These are phyloP conservation scores for Drosophila kanekoi DNA, from an alignment of 2,888 invertebrate species.

Conservation along the genomic window DNA sequence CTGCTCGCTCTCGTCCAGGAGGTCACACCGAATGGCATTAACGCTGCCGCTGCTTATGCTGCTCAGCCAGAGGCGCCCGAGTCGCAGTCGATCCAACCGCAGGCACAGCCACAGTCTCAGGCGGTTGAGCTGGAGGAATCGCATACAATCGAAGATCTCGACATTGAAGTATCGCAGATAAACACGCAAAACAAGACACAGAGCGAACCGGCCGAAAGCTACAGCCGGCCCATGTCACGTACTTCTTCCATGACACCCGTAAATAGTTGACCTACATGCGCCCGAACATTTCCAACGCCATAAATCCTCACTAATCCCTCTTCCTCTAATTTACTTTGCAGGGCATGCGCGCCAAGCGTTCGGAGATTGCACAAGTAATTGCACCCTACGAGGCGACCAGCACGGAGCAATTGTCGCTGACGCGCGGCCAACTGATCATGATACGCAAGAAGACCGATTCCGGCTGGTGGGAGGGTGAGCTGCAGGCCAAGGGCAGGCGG, in stretches of 20 bases:
- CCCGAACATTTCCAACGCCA: background rate
- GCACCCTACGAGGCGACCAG: constrained; percentile 97
- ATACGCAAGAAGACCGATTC: constrained; percentile 98
- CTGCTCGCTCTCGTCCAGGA: constrained; percentile 56
- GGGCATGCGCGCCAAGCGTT: constrained; percentile 90
- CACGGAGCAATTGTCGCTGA: constrained; percentile 94
- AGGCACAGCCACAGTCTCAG: constrained; percentile 32
- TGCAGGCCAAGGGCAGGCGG: constrained; percentile 95
- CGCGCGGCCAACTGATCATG: constrained; percentile 96
- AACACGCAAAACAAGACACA: constrained; percentile 84
- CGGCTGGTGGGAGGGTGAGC: constrained; percentile 99
- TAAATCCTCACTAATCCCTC: constrained; percentile 17
- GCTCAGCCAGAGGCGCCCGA: constrained; percentile 41
- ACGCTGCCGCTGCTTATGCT: constrained; percentile 31
- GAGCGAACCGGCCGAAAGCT: constrained; percentile 84
- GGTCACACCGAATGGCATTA: constrained; percentile 61
- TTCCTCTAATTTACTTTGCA: constrained; percentile 60
- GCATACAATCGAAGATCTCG: constrained; percentile 84
- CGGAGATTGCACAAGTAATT: constrained; percentile 97
- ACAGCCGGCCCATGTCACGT: constrained; percentile 85
- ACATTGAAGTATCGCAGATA: constrained; percentile 85
- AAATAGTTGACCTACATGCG: constrained; percentile 75
- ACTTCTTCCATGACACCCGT: constrained; percentile 86
- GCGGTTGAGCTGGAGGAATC: constrained; percentile 78
- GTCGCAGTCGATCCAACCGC: constrained; percentile 34